Base-by-base conservation (phyloP, 2,113 vertebrate species). In the Zeus faber region DNA sequence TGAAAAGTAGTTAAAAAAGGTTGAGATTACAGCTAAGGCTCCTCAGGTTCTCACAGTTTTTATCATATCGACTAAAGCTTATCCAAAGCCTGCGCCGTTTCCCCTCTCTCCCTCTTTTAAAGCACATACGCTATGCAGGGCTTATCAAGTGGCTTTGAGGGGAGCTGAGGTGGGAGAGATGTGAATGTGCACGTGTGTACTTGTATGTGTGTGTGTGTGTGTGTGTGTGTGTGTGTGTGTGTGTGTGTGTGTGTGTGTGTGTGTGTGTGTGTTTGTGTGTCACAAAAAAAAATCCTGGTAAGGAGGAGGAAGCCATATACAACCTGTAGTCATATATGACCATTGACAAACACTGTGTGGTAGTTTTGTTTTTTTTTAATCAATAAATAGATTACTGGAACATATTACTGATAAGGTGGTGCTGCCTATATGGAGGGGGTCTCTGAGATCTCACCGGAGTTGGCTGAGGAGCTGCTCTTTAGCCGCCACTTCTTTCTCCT, bases 1-100 rank as follows among this genome's bases (percentile, higher is more conserved):
- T 70, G 71, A 80, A 72, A 76, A 77, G 82, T 78, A 80, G 81
- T 81, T 77, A 72, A 74, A 72, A 76, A 82, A 77, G 78, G 77
- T 74, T 75, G 83, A 82, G 83, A 86, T 88, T 87, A 84, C 82
- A 70, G 55, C 78, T 79, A 85, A 88, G 85, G 73, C 82, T 65
- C 66, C 58, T 31, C 65, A 62, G 76, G 83, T 83, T 86, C 76
- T 79, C 73, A 76, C 76, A 76, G 75, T 87, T 87, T 85, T 87
- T 84, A 83, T 83, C 72, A 83, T 84, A 87, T 88, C 76, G 82
- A 88, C 83, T 85, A 86, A 79, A 87, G 84, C 84, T 87, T 85
- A 84, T 62, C 63, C 78, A 86, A 85, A 88, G 84, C 85, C 85
- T 48, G 64, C 67, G 26, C 68, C 35, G 72, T 80, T 76, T 83